Conservation (phyloP, 2,113 vertebrate species). For the Corapipo altera region DNA sequence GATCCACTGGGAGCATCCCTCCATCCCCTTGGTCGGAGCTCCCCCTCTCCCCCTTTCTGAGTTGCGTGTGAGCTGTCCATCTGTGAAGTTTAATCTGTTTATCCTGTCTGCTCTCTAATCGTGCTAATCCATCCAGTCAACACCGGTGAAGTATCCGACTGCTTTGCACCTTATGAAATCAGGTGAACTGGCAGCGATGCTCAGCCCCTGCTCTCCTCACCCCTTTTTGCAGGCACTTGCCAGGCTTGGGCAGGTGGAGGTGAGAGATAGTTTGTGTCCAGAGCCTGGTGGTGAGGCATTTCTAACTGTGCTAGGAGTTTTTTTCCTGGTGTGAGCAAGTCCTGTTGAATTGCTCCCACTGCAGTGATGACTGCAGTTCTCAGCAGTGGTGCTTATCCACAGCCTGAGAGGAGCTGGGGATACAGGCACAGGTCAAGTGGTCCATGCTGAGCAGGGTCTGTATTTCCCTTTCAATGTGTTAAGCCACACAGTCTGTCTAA, state of each 20-base stretch:
- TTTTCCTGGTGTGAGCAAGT: no score
- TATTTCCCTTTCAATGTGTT: neutral
- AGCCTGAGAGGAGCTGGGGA: neutral
- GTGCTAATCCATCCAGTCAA: slow-evolving; percentile 8
- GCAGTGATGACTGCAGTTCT: accelerated
- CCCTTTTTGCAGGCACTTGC: neutral
- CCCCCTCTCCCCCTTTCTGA: neutral
- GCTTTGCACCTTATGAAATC: neutral
- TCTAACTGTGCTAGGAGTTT: neutral
- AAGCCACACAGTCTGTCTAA: accelerated
- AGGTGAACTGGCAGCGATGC: accelerated
- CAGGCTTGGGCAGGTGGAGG: neutral
- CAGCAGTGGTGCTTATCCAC: neutral
- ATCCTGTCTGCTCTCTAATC: slow-evolving; percentile 5
- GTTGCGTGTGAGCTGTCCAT: neutral
- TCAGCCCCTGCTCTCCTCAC: accelerated
- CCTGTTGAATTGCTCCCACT: accelerated
- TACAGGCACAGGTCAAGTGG: neutral
- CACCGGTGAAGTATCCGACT: neutral
- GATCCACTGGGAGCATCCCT: neutral
- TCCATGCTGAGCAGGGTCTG: neutral
- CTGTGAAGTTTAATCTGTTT: slow-evolving; percentile 17
- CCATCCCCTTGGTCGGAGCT: accelerated
- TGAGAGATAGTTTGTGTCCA: neutral
- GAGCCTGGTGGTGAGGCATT: neutral